Conservation (phyloP, 2,797 vertebrate genomes). For the Arrhamphus sclerolepis region DNA sequence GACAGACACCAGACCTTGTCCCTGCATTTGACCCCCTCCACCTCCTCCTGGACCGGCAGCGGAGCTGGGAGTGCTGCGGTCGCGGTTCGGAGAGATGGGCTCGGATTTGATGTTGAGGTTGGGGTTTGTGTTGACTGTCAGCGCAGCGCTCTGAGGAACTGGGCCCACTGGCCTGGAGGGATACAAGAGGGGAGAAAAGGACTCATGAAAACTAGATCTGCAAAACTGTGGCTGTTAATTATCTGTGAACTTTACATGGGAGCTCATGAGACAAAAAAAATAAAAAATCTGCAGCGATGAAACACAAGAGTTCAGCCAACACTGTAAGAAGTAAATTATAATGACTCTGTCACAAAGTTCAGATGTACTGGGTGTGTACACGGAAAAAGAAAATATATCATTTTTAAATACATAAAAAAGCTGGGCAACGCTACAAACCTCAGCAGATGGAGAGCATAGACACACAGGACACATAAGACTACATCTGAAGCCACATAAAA, state of each 20-base stretch:
- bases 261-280: conserved; percentile 12
- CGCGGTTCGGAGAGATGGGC: conserved; percentile 92
- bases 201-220: neutral
- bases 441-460: conserved; percentile 33
- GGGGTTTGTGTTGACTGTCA: conserved; percentile 93
- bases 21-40: conserved; percentile 35
- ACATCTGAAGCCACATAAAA: conserved; percentile 39
- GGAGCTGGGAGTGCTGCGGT: conserved; percentile 89
- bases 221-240: too few species aligned
- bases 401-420: conserved; percentile 19
- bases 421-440: conserved; percentile 3
- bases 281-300: conserved; percentile 28
- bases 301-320: conserved; percentile 27
- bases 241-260: neutral
- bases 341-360: conserved; percentile 6
- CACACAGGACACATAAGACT: conserved; percentile 35
- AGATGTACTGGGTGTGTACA: neutral
- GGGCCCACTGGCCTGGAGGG: conserved; percentile 87
- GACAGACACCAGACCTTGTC: conserved; percentile 65
- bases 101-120: conserved; percentile 96
- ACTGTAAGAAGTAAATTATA: neutral
- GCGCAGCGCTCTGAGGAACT: conserved; percentile 85
- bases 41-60: conserved; percentile 22
- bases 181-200: neutral
- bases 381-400: conserved; percentile 4